Conservation (phyloP, 2,113 vertebrate genomes). For the Trogon surrucura region DNA sequence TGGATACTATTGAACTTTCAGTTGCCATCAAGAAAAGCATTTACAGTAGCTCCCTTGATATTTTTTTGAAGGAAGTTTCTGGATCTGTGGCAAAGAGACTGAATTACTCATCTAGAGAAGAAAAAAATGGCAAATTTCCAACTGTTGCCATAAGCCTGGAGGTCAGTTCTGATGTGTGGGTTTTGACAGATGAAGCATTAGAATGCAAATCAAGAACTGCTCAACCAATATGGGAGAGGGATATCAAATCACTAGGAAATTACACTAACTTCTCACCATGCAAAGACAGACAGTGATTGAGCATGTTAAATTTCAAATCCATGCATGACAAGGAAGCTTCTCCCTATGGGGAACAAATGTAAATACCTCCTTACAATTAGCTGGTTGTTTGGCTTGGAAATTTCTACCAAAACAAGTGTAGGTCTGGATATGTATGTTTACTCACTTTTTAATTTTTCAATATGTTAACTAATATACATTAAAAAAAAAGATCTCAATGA, state of each 20-base stretch:
- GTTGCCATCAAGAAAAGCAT: slow-evolving; percentile 7
- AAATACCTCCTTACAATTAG: not conserved
- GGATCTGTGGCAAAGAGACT: not conserved
- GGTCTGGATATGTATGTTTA: not conserved
- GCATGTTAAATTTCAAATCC: not conserved
- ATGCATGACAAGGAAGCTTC: not conserved
- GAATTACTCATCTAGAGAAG: not conserved
- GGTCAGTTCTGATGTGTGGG: not conserved
- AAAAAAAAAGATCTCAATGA: not conserved
- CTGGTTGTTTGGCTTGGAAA: not conserved
- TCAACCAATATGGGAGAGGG: not conserved
- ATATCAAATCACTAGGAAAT: not conserved
- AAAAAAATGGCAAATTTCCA: not conserved
- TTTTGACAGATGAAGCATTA: slow-evolving; percentile 7
- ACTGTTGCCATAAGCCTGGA: not conserved
- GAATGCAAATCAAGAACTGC: slow-evolving; percentile 23
- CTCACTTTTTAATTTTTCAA: not conserved
- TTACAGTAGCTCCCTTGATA: not conserved
- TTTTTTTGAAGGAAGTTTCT: slow-evolving; percentile 13
- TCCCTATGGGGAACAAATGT: not conserved
- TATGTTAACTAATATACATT: not conserved
- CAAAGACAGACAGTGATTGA: not conserved
- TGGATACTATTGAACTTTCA: slow-evolving; percentile 31
- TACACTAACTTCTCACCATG: not conserved
- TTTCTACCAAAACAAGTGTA: not conserved